Percentiles rank a stretch among this genome's conserved stretches.
Conservation (phyloP, 2,888 invertebrate genomes). For the Maniola hyperantus region DNA sequence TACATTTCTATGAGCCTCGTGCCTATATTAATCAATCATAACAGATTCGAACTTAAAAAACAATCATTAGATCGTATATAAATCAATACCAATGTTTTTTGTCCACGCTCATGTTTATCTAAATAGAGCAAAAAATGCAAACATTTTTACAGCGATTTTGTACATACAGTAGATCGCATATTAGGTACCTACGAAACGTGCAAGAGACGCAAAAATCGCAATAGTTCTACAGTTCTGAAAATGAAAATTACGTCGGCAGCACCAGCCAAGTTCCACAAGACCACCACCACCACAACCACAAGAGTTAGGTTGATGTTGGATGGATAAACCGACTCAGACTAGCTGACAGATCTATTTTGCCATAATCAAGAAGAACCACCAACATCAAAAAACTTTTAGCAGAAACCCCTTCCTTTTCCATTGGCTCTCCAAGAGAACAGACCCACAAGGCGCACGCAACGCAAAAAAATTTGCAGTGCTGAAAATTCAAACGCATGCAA, state of each 20-base stretch:
- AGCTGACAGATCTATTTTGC: too few relatives aligned
- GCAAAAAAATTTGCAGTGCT: not conserved
- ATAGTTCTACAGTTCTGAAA: not conserved
- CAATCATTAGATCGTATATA: constrained; percentile 13
- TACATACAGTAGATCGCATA: not conserved
- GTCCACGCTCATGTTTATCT: constrained; percentile 8
- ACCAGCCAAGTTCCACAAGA: too few relatives aligned
- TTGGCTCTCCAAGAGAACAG: too few relatives aligned
- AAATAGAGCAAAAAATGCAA: constrained; percentile 20
- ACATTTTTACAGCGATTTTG: constrained; percentile 10
- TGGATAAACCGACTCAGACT: too few relatives aligned
- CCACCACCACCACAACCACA: too few relatives aligned
- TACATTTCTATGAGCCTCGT: not conserved
- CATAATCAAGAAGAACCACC: too few relatives aligned
- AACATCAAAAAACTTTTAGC: too few relatives aligned
- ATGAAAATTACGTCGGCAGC: not conserved
- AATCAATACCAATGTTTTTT: constrained; percentile 16
- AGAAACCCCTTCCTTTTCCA: too few relatives aligned
- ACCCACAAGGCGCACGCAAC: not conserved
- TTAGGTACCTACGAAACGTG: not conserved
- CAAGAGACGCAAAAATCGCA: not conserved
- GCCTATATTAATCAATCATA: not conserved
- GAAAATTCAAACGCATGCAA: not conserved
- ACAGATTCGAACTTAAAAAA: constrained; percentile 5
- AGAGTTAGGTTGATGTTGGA: too few relatives aligned